phyloP scores from a whole-genome alignment of 2,797 vertebrate genomes.

The Poeciliopsis gracilis region DNA sequence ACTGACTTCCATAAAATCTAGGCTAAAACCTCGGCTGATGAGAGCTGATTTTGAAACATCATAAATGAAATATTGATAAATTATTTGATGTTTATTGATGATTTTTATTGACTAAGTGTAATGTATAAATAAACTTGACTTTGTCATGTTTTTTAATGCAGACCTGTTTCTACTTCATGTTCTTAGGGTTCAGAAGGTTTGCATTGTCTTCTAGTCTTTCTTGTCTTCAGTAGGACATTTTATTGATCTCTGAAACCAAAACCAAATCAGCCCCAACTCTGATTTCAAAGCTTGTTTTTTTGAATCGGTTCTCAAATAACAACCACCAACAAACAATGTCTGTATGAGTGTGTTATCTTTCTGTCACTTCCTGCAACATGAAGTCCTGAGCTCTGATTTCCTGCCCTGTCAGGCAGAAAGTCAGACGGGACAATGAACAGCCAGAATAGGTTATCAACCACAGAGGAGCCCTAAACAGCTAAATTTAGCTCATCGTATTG shows the following conservation, averaged over 20 bases:
- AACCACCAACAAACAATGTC: not conserved
- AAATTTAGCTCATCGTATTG: not conserved
- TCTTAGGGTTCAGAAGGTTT: not conserved
- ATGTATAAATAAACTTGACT: too few relatives aligned
- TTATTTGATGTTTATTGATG: too few relatives aligned
- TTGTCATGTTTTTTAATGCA: too few relatives aligned
- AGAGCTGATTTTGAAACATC: too few relatives aligned
- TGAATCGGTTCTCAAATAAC: slow-evolving; percentile 1
- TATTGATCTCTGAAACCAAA: not conserved
- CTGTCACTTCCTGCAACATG: slow-evolving; percentile 59
- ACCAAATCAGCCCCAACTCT: not conserved
- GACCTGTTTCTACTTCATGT: not conserved
- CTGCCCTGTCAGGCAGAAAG: slow-evolving; percentile 45
- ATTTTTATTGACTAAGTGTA: too few relatives aligned
- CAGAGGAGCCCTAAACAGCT: slow-evolving; percentile 8
- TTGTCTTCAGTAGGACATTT: not conserved
- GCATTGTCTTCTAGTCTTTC: not conserved
- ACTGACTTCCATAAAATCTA: too few relatives aligned
- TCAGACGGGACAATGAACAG: slow-evolving; percentile 34
- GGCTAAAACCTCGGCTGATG: too few relatives aligned
- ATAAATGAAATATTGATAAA: too few relatives aligned
- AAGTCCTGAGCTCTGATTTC: slow-evolving; percentile 58
- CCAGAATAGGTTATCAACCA: slow-evolving; percentile 15
- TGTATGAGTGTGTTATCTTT: slow-evolving; percentile 38
- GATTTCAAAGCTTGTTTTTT: not conserved